A percentile compares a stretch with the other conserved stretches of the same genome.
Evolutionary conservation across 1,140 invertebrate genomes (phyloP).

Genomic region (Teleogryllus occipitalis): DNA sequence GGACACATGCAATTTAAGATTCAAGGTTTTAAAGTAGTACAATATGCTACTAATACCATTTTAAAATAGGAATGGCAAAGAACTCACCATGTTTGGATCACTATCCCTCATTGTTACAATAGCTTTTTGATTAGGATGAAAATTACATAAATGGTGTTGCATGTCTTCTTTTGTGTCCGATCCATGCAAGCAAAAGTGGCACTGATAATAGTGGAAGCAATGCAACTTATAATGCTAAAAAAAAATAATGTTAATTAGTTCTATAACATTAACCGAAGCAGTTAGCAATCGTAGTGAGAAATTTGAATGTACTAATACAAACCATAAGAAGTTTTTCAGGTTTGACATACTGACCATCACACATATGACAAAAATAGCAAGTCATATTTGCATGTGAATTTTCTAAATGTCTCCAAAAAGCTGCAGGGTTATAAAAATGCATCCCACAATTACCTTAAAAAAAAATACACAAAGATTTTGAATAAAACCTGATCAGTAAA

Average conservation of each 20-base stretch:
- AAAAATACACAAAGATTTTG: background rate
- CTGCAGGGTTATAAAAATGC: slow-evolving; percentile 35
- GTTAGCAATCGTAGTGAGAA: background rate
- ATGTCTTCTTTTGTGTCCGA: slow-evolving; percentile 36
- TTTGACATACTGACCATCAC: slow-evolving; percentile 24
- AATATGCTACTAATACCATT: background rate
- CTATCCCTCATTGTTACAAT: slow-evolving; percentile 27
- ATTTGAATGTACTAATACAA: slow-evolving; percentile 10
- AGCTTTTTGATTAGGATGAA: slow-evolving; percentile 39
- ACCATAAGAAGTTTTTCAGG: slow-evolving; percentile 32
- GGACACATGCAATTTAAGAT: background rate
- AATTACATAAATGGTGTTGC: slow-evolving; percentile 37
- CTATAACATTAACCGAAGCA: background rate
- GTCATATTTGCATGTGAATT: slow-evolving; percentile 30
- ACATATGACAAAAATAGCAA: slow-evolving; percentile 34
- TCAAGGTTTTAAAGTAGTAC: background rate
- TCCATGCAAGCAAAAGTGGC: slow-evolving; percentile 42
- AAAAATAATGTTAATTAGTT: slow-evolving; percentile 10
- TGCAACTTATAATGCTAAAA: slow-evolving; percentile 30
- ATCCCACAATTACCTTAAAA: slow-evolving; percentile 30
- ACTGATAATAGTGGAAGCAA: slow-evolving; percentile 38
- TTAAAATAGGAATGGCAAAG: background rate
- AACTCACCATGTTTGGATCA: background rate
- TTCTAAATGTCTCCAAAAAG: slow-evolving; percentile 35
- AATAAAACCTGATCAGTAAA: background rate